Base-by-base conservation (phyloP, 2,888 invertebrate genomes). In the Phyto melanocephala region DNA sequence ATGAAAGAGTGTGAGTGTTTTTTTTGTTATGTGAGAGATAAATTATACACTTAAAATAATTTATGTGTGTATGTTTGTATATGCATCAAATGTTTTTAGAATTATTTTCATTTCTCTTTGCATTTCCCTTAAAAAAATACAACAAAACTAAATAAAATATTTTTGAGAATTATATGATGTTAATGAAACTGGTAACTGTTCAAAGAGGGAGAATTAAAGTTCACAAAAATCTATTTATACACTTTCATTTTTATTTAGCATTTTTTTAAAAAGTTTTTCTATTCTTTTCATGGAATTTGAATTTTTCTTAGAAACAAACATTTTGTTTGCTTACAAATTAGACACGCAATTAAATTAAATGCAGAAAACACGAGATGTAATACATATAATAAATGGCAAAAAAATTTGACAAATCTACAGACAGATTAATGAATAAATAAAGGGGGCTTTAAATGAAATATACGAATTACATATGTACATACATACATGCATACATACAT, bases 41-140 rank as follows among this genome's bases (percentile, higher is more conserved):
- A 65, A 65, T 28, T 60, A 60, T 52, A 67, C 60, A 67, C 67
- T 79, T 67, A 67, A 72, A 65, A 72, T 72, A 72, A 79, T 79
- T 65, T 72, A 79, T n/a, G n/a, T n/a, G n/a, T n/a, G n/a, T n/a
- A n/a, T n/a, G n/a, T n/a, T n/a, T n/a, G n/a, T n/a, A n/a, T 79
- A n/a, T 47, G 33, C 54, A 28, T 40, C 42, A 79, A 67, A 63
- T 63, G 52, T 67, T 71, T 71, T 15, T 37, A 37, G 37, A 2
- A 8, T 35, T 50, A 17, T 45, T 33, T 35, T 60, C 40, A 2
- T 15, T 35, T 54, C 28, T 35, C 28, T 70, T 56, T 24, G 54
- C 11, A 47, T 35, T 50, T 67, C 42, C 10, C 33, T 42, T 6
- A 15, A 65, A 37, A n/a, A 24, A 24, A 24, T 40, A n/a, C 22